Conservation (phyloP, 2,888 invertebrate genomes). For the Torymus texanus region DNA sequence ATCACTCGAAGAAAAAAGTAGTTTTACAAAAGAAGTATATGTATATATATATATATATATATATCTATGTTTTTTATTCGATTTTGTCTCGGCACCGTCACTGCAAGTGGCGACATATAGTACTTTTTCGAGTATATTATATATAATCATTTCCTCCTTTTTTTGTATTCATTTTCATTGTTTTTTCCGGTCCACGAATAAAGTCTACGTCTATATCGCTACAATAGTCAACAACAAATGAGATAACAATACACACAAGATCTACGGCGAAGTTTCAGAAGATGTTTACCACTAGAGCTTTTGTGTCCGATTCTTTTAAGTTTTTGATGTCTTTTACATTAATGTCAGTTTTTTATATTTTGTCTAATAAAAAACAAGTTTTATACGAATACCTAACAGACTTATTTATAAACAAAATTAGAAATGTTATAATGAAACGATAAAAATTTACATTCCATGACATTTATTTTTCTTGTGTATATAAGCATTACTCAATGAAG, state of each 20-base stretch:
- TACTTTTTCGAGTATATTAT: conserved; percentile 23
- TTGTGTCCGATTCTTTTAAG: no score
- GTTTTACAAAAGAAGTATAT: conserved; percentile 43
- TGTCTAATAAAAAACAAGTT: no score
- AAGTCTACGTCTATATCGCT: conserved; percentile 64
- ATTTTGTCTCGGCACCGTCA: conserved; percentile 39
- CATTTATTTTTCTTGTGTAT: no score
- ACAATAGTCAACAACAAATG: conserved; percentile 72
- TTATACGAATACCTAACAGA: no score
- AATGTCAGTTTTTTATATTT: no score
- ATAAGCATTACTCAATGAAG: not conserved
- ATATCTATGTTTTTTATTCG: conserved; percentile 36
- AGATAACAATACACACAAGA: conserved; percentile 68
- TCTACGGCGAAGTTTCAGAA: conserved; percentile 57
- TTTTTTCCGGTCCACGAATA: conserved; percentile 53
- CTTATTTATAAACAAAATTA: no score
- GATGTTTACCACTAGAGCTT: conserved; percentile 14
- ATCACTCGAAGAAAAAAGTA: conserved; percentile 47
- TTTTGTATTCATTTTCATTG: conserved; percentile 48
- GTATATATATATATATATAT: conserved; percentile 32
- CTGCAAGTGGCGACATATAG: not conserved
- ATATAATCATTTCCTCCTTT: conserved; percentile 49
- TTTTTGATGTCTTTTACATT: no score
- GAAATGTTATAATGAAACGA: no score
- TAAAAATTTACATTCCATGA: no score